Conservation (phyloP, 1,140 invertebrate genomes). For the Doryteuthis pealeii region DNA sequence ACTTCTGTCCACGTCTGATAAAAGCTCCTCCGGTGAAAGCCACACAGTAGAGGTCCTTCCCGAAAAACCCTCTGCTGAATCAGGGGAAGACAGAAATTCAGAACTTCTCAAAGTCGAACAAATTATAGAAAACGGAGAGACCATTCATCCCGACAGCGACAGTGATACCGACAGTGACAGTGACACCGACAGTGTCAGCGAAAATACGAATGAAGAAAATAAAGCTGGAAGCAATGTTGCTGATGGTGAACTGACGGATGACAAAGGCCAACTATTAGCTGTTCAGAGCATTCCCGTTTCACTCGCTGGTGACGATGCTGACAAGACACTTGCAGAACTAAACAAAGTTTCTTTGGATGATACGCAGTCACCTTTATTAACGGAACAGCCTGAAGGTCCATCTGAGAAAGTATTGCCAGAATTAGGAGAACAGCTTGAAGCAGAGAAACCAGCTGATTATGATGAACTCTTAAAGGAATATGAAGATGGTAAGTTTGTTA, state of each 20-base stretch:
- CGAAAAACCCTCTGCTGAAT: conserved; percentile 5
- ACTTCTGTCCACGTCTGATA: not conserved
- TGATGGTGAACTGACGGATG: not conserved
- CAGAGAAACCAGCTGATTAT: no score
- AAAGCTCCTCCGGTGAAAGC: not conserved
- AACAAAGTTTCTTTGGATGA: not conserved
- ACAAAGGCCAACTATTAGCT: not conserved
- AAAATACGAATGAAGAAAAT: not conserved
- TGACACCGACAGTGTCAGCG: not conserved
- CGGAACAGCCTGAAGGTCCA: not conserved
- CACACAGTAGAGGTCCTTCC: no score
- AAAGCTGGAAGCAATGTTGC: no score
- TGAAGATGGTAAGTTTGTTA: not conserved
- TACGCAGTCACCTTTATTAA: not conserved
- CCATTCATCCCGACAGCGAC: not conserved
- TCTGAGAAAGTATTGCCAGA: not conserved
- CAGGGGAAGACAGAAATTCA: conserved; percentile 1
- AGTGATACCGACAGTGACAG: not conserved
- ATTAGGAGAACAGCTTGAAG: not conserved
- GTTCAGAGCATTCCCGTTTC: not conserved
- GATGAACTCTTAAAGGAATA: not conserved
- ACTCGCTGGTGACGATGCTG: not conserved
- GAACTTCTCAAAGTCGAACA: not conserved
- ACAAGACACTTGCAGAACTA: not conserved
- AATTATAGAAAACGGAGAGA: not conserved